phyloP scores from a whole-genome alignment of 2,113 vertebrate species.

The Coryphaenoides rupestris region DNA sequence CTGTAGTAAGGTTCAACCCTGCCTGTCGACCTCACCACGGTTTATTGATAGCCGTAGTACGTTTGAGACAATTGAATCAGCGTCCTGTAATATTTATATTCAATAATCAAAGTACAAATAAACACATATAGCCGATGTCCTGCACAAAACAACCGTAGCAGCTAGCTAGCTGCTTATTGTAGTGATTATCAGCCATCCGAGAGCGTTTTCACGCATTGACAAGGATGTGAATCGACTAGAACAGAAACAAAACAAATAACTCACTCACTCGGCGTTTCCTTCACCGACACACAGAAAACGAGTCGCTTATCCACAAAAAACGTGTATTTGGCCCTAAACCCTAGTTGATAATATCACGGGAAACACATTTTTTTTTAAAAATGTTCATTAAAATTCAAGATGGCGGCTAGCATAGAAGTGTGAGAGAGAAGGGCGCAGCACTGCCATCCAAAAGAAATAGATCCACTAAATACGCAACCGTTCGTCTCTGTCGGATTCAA shows the following conservation, averaged over 20 bases:
- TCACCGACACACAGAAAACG: constrained; percentile 5
- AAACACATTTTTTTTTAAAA: constrained; percentile 70
- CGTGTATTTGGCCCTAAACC: constrained; percentile 40
- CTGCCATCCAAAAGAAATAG: constrained; percentile 68
- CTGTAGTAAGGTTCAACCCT: neutral
- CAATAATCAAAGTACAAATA: too few species aligned
- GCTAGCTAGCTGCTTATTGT: neutral
- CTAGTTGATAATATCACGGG: constrained; percentile 58
- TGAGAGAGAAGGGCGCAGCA: constrained; percentile 63
- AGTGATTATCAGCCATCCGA: constrained; percentile 7
- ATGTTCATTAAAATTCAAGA: constrained; percentile 83
- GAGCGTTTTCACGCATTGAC: constrained; percentile 42
- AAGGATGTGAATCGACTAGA: constrained; percentile 8
- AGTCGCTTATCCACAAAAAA: constrained; percentile 28
- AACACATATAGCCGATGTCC: too few species aligned
- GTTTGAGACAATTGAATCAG: too few species aligned
- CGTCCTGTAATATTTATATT: too few species aligned
- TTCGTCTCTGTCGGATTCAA: neutral
- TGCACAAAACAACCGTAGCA: neutral
- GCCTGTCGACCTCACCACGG: neutral
- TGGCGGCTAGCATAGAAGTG: constrained; percentile 67
- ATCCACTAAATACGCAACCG: constrained; percentile 40
- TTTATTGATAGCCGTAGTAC: too few species aligned
- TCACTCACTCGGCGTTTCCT: constrained; percentile 62
- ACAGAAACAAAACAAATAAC: constrained; percentile 19